Conservation (phyloP, 2,888 invertebrate species). For the Plutella xylostella region DNA sequence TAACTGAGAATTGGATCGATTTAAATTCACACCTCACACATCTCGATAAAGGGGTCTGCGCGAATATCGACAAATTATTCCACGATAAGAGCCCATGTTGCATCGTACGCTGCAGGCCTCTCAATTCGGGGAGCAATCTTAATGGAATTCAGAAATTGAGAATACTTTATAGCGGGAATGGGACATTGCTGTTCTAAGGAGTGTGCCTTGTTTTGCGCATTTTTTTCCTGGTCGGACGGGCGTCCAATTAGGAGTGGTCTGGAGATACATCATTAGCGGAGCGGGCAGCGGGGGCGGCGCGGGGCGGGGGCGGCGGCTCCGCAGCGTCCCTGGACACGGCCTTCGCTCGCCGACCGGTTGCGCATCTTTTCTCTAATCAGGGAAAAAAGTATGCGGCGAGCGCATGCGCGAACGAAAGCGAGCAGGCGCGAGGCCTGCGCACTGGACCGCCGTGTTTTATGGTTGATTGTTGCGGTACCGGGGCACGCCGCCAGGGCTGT, state of each 20-base stretch:
- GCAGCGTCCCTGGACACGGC: slow-evolving; percentile 48
- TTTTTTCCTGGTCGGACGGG: slow-evolving; percentile 46
- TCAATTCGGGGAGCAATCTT: slow-evolving; percentile 30
- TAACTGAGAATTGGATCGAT: slow-evolving; percentile 34
- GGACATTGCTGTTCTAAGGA: slow-evolving; percentile 37
- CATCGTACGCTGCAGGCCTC: slow-evolving; percentile 25
- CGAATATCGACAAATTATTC: slow-evolving; percentile 38
- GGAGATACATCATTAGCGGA: slow-evolving; percentile 56
- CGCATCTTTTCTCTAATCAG: slow-evolving; percentile 66
- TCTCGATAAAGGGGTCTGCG: slow-evolving; percentile 41
- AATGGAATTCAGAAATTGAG: slow-evolving; percentile 34
- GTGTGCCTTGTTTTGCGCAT: slow-evolving; percentile 31
- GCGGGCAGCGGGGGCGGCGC: slow-evolving; percentile 23
- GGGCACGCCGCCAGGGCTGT: slow-evolving; percentile 22
- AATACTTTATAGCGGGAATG: neutral
- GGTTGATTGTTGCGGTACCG: slow-evolving; percentile 50
- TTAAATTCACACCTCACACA: slow-evolving; percentile 47
- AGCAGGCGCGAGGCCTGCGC: slow-evolving; percentile 41
- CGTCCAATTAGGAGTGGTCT: slow-evolving; percentile 62
- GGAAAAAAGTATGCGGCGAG: slow-evolving; percentile 50
- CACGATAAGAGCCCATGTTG: slow-evolving; percentile 30
- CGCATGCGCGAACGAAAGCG: slow-evolving; percentile 58
- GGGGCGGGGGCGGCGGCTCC: slow-evolving; percentile 27
- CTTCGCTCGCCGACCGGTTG: slow-evolving; percentile 63
- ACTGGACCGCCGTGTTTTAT: slow-evolving; percentile 51